Base-by-base conservation (phyloP, 2,888 invertebrate genomes). In the Caenorhabditis virilis region DNA sequence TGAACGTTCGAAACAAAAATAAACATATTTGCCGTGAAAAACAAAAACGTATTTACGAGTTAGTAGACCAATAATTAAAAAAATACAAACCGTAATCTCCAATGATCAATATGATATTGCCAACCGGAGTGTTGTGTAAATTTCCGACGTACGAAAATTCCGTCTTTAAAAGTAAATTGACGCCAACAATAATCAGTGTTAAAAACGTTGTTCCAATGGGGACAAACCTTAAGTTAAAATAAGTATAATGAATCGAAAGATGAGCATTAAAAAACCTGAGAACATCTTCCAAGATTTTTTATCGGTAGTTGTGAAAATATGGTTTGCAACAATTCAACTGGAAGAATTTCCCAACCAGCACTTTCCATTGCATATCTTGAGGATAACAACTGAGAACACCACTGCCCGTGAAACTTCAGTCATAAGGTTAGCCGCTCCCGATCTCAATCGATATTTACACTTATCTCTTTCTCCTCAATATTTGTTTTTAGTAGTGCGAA, bases 111-210 rank as follows among this genome's bases (percentile, higher is more conserved):
- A 78, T 89, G 88, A 77, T 89, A 87, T 86, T 90, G 90, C 89
- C 91, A 91, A 18, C 91, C 91, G 48, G 89, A 89, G 83, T 90
- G 91, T 77, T 91, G 90, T 79, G 91, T 91, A 82, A 89, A 91
- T 81, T 89, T 89, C 23, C 89, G 86, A 55, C 90, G 87, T 0
- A 91, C 91, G 22, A 91, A 85, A 0, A 90, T 90, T 1, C 87
- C 87, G 80, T 91, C 91, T 66, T 89, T 88, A 41, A 91, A 85
- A 1, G 88, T 86, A 79, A 91, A 91, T 13, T 87, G 88, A 7
- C 88, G 86, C 91, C 91, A 92, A n/a, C 90, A 88, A 33, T 87
- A 87, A 16, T 89, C 89, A 25, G 90, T 86, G 78, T 90, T 88
- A 82, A 91, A 91, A 4, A 89, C 89, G 11, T 79, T 60, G 57